Base-by-base conservation (phyloP, 2,113 vertebrate species). In the Dermatemys mawii region DNA sequence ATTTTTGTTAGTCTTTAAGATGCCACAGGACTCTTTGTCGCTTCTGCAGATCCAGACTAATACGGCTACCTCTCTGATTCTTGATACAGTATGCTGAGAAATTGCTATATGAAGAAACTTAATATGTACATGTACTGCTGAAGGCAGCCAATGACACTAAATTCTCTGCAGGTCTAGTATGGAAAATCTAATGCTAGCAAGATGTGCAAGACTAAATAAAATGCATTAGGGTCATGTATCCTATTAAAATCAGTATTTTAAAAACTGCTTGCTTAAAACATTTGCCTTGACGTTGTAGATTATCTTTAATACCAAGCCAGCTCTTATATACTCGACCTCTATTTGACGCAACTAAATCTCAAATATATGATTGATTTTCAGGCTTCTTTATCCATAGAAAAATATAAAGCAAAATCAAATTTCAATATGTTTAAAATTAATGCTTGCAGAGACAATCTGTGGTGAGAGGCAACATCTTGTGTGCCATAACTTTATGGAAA, bases 281-380 rank as follows among this genome's bases (percentile, higher is more conserved):
- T 98, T 97, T 97, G 93, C 91, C 95, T 96, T 97, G 97, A 97
- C 97, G 97, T 94, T 95, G 95, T 87, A 98, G 96, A 98, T 98
- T 98, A 98, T 97, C 96, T 97, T 98, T 98, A 98, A 95, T 95
- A 97, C 91, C 70, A 97, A 95, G 92, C 83, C 97, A 97, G 92
- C 87, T 96, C 90, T 97, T 95, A 93, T 89, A 95, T 90, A 91
- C 90, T 85, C 98, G 97, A 98, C 97, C 97, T 98, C 96, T 97
- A 96, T 96, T 96, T 96, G 96, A 88, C 92, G 97, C 93, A 97
- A 96, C 96, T 96, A 97, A 98, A 98, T 97, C 54, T 24, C 78
- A 95, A 89, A 96, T 97, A 85, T 95, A 95, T 81, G 95, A 98
- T 98, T 98, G 98, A 98, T 98, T 98, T 98, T 98, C 93, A 92